Percentiles rank a stretch among this genome's conserved stretches.
phyloP scores from a whole-genome alignment of 2,888 invertebrate species.

The Rhagium mordax region DNA sequence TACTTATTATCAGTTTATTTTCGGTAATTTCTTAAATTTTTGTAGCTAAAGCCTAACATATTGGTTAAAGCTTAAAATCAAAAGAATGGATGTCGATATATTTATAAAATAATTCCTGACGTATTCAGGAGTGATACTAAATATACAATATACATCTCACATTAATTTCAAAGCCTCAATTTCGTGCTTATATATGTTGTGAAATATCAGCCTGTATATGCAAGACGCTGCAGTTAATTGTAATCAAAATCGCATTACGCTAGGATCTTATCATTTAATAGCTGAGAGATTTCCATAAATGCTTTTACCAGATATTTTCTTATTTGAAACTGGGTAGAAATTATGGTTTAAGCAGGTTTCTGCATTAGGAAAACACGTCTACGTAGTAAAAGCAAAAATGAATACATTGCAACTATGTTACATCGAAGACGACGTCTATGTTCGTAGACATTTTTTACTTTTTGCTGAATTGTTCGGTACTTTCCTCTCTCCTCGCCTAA shows the following conservation, averaged over 20 bases:
- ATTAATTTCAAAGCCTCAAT: not conserved
- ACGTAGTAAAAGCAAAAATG: not conserved
- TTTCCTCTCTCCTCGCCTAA: too few species aligned
- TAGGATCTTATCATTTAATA: conserved; percentile 19
- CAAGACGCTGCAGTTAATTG: conserved; percentile 19
- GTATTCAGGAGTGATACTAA: too few species aligned
- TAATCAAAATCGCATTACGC: conserved; percentile 28
- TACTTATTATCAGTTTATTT: too few species aligned
- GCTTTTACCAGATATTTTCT: not conserved
- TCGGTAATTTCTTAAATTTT: too few species aligned
- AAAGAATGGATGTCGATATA: too few species aligned
- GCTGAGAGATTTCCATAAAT: conserved; percentile 22
- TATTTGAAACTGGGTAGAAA: not conserved
- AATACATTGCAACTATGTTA: not conserved
- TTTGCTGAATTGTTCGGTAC: too few species aligned
- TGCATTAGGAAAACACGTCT: not conserved
- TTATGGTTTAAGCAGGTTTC: conserved; percentile 3
- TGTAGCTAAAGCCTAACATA: too few species aligned
- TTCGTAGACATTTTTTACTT: too few species aligned
- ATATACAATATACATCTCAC: too few species aligned
- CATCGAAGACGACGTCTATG: too few species aligned
- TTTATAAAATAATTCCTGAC: too few species aligned
- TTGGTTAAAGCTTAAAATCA: too few species aligned
- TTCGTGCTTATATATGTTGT: not conserved
- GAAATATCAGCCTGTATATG: not conserved